Evolutionary conservation across 2,797 vertebrate species (phyloP), one percentile per base, ranked within the genome.

Genomic region (Scolopax rusticola): DNA sequence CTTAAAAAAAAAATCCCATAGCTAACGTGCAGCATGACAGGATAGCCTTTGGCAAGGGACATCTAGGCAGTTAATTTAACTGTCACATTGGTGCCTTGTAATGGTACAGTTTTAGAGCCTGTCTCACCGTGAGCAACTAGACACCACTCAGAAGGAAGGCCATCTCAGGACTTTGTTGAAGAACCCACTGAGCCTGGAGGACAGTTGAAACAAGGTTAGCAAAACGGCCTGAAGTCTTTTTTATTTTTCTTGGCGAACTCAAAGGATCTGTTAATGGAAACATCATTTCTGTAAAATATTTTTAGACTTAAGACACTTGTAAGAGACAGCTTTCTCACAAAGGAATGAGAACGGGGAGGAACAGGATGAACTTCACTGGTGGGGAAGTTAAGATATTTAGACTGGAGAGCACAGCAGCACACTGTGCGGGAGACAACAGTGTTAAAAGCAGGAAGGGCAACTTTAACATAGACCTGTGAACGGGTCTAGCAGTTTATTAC

Each of bases 101-200:
- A 90, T 27, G 73, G 50, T 30, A 45, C 64, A 12, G 71, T 93
- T 97, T 96, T 90, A 96, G 94, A 95, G 57, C 20, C 36, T 78
- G 74, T 84, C 84, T 93, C 51, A 73, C 71, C 4, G 0, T 12
- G 5, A 95, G 84, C 67, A 93, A 92, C 56, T 21, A 76, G 85
- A 94, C 87, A 88, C 90, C 19, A 8, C 70, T 60, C 51, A 67
- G 36, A 87, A 84, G 54, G 85, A 94, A 94, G 79, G 91, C 85
- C 94, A 71, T 93, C 93, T 96, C 85, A 87, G 94, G 95, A 94
- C 65, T 80, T 75, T 24, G 48, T 17, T 61, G 71, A 90, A 54
- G 59, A 77, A 45, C 47, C 20, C 20, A 15, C 43, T 50, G 43
- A 81, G 60, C 50, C 71, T 54, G 88, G 50, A 95, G 33, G 59